A percentile compares a stretch with the other conserved stretches of the same genome.
Evolutionary conservation across 2,113 vertebrate genomes (phyloP).

Genomic region (Semnopithecus entellus): DNA sequence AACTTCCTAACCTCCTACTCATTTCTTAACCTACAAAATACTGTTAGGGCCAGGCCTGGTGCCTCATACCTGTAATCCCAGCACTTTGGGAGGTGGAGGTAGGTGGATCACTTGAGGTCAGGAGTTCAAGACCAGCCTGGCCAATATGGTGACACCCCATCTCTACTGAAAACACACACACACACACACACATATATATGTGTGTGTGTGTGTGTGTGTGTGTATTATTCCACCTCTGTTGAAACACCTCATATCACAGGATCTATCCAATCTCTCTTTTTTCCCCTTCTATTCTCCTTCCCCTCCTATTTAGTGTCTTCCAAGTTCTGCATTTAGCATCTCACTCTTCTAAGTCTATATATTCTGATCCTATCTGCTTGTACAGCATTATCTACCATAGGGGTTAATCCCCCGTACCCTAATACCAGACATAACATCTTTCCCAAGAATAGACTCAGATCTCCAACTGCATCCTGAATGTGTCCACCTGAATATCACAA

Average conservation of each 20-base stretch:
- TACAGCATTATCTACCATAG: not conserved
- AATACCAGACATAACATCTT: not conserved
- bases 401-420: not conserved
- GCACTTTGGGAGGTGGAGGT: no score
- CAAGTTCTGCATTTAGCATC: not conserved
- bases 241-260: no score
- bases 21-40: not conserved
- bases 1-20: not conserved
- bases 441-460: not conserved
- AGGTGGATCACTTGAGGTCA: no score
- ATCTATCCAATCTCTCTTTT: not conserved
- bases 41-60: no score
- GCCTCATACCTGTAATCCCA: no score
- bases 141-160: no score
- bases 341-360: not conserved
- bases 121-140: no score
- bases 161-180: no score
- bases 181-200: rapidly evolving
- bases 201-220: no score
- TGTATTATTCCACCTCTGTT: not conserved
- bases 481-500: not conserved
- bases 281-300: not conserved
- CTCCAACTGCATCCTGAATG: not conserved
- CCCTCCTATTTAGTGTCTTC: not conserved
- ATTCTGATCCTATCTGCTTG: not conserved